Conservation (phyloP, 2,113 vertebrate species). For the Cynocephalus volans region DNA sequence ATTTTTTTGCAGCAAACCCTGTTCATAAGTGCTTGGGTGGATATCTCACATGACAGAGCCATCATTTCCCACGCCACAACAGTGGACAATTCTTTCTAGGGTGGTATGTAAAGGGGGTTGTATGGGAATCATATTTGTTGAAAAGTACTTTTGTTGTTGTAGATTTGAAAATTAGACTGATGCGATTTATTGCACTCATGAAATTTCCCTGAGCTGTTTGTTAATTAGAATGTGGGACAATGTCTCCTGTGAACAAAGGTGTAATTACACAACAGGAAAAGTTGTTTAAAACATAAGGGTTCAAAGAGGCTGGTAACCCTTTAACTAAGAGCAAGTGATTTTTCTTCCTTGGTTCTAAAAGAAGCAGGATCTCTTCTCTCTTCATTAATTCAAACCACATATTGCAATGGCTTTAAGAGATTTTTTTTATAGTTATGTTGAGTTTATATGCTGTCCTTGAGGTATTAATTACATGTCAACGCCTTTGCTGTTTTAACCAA, state of each 20-base stretch:
- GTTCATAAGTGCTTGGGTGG: not conserved
- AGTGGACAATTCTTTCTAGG: conserved; percentile 68
- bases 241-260: conserved; percentile 74
- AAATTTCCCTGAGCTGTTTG: conserved; percentile 74
- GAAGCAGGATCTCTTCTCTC: not conserved
- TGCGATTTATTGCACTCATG: conserved; percentile 74
- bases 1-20: not conserved
- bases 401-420: not conserved
- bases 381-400: not conserved
- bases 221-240: conserved; percentile 74
- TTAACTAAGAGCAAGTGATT: conserved; percentile 35
- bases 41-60: not conserved
- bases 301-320: not conserved
- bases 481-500: not conserved
- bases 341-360: conserved; percentile 54
- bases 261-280: conserved; percentile 72
- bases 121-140: conserved; percentile 65
- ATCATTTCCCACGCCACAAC: not conserved
- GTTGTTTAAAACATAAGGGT: conserved; percentile 71
- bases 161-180: conserved; percentile 73
- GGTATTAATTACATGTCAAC: not conserved
- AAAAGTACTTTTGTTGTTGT: conserved; percentile 74
- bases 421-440: not conserved
- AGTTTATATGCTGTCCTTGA: conserved; percentile 1
- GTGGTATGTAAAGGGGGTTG: not conserved